phyloP scores from a whole-genome alignment of 2,888 invertebrate species.

The Polietes domitor region DNA sequence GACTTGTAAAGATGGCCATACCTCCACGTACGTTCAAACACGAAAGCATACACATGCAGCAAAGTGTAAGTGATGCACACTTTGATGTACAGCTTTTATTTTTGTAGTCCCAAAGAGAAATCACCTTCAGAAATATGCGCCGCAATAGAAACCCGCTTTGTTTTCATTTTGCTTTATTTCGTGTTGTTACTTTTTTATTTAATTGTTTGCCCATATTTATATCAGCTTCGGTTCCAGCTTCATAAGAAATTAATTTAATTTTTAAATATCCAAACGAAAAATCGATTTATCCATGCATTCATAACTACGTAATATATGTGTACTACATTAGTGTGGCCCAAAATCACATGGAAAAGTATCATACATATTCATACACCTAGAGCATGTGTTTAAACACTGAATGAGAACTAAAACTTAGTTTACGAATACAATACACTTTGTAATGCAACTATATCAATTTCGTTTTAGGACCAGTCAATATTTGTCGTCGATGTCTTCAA shows the following conservation, averaged over 20 bases:
- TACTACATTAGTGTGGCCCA: too few relatives aligned
- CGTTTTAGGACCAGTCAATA: too few relatives aligned
- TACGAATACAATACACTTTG: too few relatives aligned
- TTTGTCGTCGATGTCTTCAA: too few relatives aligned
- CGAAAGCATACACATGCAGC: too few relatives aligned
- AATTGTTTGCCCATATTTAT: conserved; percentile 13
- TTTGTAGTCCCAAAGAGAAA: background rate
- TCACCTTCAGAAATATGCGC: conserved; percentile 19
- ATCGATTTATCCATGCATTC: background rate
- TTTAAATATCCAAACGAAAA: background rate
- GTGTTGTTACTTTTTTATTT: background rate
- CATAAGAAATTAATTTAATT: conserved; percentile 28
- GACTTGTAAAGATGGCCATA: conserved; percentile 48
- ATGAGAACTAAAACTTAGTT: too few relatives aligned
- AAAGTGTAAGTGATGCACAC: background rate
- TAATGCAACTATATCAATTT: too few relatives aligned
- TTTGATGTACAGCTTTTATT: background rate
- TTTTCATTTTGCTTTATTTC: conserved; percentile 11
- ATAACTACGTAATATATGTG: too few relatives aligned
- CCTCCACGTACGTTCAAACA: background rate
- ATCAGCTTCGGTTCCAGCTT: background rate
- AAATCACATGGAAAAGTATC: too few relatives aligned
- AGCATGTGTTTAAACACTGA: too few relatives aligned
- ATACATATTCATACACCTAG: background rate
- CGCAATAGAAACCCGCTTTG: background rate